Evolutionary conservation across 2,797 vertebrate genomes (phyloP), one percentile per base, ranked within the genome.

Genomic region (Poecilia wingei): DNA sequence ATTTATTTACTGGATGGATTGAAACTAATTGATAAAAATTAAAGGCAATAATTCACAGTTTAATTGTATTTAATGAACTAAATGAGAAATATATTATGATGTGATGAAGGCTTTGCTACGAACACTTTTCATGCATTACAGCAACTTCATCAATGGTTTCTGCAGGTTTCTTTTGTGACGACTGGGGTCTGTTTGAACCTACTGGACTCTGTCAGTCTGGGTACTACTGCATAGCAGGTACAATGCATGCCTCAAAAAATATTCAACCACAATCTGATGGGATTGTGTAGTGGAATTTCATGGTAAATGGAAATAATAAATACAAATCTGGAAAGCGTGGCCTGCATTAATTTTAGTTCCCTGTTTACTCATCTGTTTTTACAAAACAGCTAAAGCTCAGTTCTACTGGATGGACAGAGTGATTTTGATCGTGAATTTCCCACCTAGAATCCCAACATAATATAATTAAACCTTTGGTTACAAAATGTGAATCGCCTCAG

Each of bases 181-280:
- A 96, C 53, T 96, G 96, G 96, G 96, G 96, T 72, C 92, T 96
- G 28, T 94, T 96, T 81, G 95, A 95, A 86, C 95, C 97, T 39
- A 95, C 94, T 77, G 96, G 96, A 25, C 94, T 90, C 70, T 97
- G 96, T 87, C 95, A 96, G 80, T 93, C 95, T 64, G 97, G 97
- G 76, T 97, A 95, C 93, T 97, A 97, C 93, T 97, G 96, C 89
- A 94, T 90, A 86, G 91, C 95, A 95, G 97, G 97, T 97, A 95
- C 12, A 39, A 12, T n/a, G 7, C 6, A 46, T 33, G 7, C 12
- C n/a, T 45, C 36, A 41, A 69, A 39, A 73, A 25, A 1, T 7
- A 45, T 14, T 45, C 10, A 43, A n/a, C 6, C 22, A 45, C 36
- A 25, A 41, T 41, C 1, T 22, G 18, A 14, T 66, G 4, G 8